These are phyloP conservation scores for Eptatretus atami DNA, from an alignment of 2,797 vertebrate genomes.

Conservation along the genomic window DNA sequence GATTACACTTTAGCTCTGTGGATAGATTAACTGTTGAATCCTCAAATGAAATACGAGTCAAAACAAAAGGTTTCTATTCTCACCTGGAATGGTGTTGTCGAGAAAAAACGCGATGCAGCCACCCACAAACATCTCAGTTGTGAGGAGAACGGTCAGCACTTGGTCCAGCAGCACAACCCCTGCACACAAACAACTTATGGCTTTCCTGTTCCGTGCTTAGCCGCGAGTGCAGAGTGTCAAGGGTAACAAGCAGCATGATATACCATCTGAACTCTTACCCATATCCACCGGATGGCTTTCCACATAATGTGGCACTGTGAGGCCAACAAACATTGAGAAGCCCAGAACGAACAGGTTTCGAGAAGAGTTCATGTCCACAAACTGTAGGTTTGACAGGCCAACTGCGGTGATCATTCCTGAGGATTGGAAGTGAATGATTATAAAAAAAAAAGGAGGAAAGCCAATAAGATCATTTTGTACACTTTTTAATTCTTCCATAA, in stretches of 20 bases:
- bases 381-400: conserved; percentile 70
- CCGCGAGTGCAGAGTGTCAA: too few relatives aligned
- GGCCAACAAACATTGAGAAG: conserved; percentile 70
- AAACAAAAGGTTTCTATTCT: not conserved
- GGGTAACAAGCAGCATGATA: too few relatives aligned
- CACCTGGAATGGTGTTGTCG: conserved; percentile 84
- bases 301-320: conserved; percentile 48
- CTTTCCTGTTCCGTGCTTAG: not conserved
- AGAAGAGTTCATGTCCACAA: conserved; percentile 74
- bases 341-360: conserved; percentile 79
- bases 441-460: too few relatives aligned
- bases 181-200: conserved; percentile 11
- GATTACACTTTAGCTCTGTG: too few relatives aligned
- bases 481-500: too few relatives aligned
- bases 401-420: conserved; percentile 87
- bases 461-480: too few relatives aligned
- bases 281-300: conserved; percentile 24
- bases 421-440: conserved; percentile 1
- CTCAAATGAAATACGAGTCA: not conserved
- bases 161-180: conserved; percentile 53
- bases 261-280: not conserved
- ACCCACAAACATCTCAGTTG: conserved; percentile 87
- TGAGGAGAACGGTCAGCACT: conserved; percentile 62
- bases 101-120: conserved; percentile 55
- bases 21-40: too few relatives aligned